These are phyloP conservation scores for Stenopsyche tienmushanensis DNA, from an alignment of 1,140 invertebrate genomes.

Conservation along the genomic window DNA sequence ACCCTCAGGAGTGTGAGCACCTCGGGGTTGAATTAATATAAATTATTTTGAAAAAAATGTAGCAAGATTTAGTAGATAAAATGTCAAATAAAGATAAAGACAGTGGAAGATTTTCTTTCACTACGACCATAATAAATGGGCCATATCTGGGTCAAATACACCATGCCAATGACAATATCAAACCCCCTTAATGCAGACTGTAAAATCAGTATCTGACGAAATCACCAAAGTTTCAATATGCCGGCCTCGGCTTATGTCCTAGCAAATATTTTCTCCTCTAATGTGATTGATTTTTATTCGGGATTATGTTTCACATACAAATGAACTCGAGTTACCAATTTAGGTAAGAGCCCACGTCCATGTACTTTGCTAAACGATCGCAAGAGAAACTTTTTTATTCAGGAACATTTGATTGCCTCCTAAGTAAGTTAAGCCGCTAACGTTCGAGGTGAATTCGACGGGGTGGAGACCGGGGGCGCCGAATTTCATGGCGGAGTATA, in stretches of 20 bases:
- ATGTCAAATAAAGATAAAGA: too few species aligned
- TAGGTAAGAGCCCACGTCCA: constrained; percentile 39
- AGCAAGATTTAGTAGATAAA: neutral
- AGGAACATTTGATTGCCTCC: constrained; percentile 37
- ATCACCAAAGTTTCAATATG: neutral
- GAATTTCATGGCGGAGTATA: neutral
- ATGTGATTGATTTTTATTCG: constrained; percentile 41
- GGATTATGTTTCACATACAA: constrained; percentile 43
- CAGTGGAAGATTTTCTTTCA: too few species aligned
- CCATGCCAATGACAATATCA: too few species aligned
- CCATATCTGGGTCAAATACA: too few species aligned
- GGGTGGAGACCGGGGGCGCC: constrained; percentile 2
- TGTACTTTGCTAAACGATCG: constrained; percentile 24
- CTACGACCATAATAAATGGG: too few species aligned
- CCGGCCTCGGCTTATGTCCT: constrained; percentile 29
- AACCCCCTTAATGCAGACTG: too few species aligned
- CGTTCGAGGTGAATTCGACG: constrained; percentile 27
- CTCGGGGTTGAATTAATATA: too few species aligned
- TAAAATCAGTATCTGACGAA: too few species aligned
- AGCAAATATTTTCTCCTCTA: constrained; percentile 38
- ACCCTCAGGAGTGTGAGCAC: too few species aligned
- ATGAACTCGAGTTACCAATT: constrained; percentile 41
- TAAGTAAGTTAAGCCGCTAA: constrained; percentile 35
- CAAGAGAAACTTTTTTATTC: constrained; percentile 38
- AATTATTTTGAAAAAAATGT: too few species aligned